Evolutionary conservation across 2,888 invertebrate species (phyloP).

Genomic region (Gonocerus acuteangulatus): DNA sequence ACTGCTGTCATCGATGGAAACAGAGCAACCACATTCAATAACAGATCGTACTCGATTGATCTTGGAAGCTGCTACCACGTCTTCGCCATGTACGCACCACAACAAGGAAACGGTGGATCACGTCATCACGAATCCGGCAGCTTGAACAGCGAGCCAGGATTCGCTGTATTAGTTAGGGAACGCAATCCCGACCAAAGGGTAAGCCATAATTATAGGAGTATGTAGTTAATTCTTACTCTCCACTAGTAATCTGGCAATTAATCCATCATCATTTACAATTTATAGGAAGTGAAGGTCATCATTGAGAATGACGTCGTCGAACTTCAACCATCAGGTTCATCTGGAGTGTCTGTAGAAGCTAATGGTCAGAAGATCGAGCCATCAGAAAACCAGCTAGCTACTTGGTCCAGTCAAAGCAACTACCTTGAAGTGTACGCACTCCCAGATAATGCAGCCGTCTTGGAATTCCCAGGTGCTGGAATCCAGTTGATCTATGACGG

Average conservation of each 20-base stretch:
- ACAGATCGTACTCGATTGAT: slow-evolving; percentile 51
- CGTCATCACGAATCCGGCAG: background rate
- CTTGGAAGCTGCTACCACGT: slow-evolving; percentile 53
- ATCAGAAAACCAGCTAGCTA: slow-evolving; percentile 44
- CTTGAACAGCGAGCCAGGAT: background rate
- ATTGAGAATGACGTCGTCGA: slow-evolving; percentile 47
- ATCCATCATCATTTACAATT: background rate
- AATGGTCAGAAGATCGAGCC: slow-evolving; percentile 41
- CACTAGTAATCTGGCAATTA: too few species aligned
- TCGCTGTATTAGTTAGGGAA: slow-evolving; percentile 42
- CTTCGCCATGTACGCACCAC: slow-evolving; percentile 20
- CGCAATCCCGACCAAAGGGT: slow-evolving; percentile 40
- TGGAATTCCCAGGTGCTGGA: slow-evolving; percentile 46
- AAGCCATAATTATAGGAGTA: too few species aligned
- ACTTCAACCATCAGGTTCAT: slow-evolving; percentile 31
- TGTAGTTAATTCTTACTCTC: too few species aligned
- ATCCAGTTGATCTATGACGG: slow-evolving; percentile 55
- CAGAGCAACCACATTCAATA: slow-evolving; percentile 57
- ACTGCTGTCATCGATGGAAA: slow-evolving; percentile 45
- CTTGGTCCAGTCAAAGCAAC: slow-evolving; percentile 43
- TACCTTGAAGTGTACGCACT: slow-evolving; percentile 46
- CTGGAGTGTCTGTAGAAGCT: slow-evolving; percentile 38
- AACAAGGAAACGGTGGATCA: background rate
- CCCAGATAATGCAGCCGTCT: slow-evolving; percentile 50
- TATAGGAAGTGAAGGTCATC: slow-evolving; percentile 46